These are phyloP conservation scores for Drosophila asahinai DNA, from an alignment of 1,140 invertebrate species.

Conservation along the genomic window DNA sequence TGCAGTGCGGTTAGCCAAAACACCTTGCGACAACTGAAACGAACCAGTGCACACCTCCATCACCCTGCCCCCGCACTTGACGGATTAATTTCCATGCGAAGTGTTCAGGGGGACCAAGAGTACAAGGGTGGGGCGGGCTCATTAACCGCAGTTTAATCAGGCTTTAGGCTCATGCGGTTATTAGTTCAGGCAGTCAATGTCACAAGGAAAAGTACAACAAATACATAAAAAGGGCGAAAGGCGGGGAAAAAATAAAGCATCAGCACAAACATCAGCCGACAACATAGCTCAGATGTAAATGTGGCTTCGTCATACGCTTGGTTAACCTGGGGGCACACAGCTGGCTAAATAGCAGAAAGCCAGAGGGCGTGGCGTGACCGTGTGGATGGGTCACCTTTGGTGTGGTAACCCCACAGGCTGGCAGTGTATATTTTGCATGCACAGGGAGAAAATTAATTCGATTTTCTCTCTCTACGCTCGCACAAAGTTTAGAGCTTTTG, in stretches of 20 bases:
- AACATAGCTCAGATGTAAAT: constrained; percentile 30
- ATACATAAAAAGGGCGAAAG: constrained; percentile 9
- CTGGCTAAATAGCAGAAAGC: constrained; percentile 5
- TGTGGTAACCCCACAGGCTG: background rate
- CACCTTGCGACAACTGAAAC: constrained; percentile 59
- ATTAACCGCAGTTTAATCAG: constrained; percentile 82
- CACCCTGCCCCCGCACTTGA: background rate
- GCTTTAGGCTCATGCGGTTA: constrained; percentile 73
- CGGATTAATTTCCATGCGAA: constrained; percentile 34
- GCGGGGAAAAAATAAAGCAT: background rate
- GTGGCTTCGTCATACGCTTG: constrained; percentile 52
- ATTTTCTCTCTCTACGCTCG: no score
- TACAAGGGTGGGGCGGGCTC: constrained; percentile 44
- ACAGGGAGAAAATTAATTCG: background rate
- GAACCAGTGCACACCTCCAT: constrained; percentile 35
- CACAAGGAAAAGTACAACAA: constrained; percentile 16
- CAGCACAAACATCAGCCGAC: constrained; percentile 4
- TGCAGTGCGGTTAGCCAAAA: constrained; percentile 44
- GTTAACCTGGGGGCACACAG: constrained; percentile 39
- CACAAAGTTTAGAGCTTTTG: no score
- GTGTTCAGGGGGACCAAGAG: background rate
- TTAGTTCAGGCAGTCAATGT: constrained; percentile 72
- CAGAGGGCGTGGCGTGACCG: constrained; percentile 26
- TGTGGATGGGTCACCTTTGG: constrained; percentile 27
- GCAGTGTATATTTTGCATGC: background rate